These are phyloP conservation scores for Bucorvus abyssinicus DNA, from an alignment of 2,797 vertebrate species.

Conservation along the genomic window DNA sequence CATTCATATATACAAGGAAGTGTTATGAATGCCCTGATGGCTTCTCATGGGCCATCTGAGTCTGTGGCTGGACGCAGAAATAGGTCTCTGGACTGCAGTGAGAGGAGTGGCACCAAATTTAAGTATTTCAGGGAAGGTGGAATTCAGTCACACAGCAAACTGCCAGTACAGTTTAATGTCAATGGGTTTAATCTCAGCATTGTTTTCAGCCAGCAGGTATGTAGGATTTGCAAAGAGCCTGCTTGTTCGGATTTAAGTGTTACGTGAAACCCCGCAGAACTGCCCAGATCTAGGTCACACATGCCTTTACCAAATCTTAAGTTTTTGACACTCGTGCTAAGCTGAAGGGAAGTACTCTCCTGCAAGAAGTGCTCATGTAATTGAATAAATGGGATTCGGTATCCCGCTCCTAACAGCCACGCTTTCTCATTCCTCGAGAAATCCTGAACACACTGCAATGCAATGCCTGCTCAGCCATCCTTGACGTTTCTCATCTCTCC, in stretches of 20 bases:
- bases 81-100: not conserved
- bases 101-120: not conserved
- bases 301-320: not conserved
- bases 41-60: not conserved
- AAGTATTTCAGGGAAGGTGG: not conserved
- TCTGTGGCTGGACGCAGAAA: not conserved
- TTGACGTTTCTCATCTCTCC: not conserved
- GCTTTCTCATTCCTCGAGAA: not conserved
- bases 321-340: not conserved
- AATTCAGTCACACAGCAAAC: not conserved
- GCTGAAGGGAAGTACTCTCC: not conserved
- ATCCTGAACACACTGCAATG: not conserved
- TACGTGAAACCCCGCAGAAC: not conserved
- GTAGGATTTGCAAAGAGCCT: not conserved
- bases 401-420: not conserved
- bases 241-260: not conserved
- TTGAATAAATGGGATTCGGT: not conserved
- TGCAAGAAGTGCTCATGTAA: accelerated
- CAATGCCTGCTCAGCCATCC: not conserved
- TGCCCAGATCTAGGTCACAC: not conserved
- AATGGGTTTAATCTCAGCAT: not conserved
- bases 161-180: not conserved
- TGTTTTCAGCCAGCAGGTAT: not conserved
- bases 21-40: not conserved
- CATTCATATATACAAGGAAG: not conserved